A percentile compares a stretch with the other conserved stretches of the same genome.
Evolutionary conservation across 2,113 vertebrate species (phyloP).

Genomic region (Steatornis caripensis): DNA sequence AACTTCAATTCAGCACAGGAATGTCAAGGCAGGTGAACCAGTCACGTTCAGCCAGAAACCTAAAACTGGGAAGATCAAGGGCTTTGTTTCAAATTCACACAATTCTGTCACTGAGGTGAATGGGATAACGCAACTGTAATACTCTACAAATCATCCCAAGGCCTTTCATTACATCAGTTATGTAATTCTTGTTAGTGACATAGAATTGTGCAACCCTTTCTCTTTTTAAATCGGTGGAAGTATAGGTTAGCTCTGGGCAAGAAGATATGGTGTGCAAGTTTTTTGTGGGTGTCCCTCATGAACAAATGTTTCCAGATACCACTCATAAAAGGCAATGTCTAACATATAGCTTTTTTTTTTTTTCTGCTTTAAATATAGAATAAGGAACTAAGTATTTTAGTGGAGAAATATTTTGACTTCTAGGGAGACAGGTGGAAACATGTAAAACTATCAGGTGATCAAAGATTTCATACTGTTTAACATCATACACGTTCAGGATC

Average conservation of each 20-base stretch:
- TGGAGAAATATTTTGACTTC: background rate
- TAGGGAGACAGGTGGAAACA: background rate
- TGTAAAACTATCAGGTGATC: background rate
- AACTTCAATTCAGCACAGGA: background rate
- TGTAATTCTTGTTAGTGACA: background rate
- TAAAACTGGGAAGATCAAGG: background rate
- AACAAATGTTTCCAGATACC: background rate
- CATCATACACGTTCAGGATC: background rate
- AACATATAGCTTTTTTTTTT: rapidly evolving
- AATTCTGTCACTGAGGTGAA: background rate
- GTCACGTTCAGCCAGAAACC: background rate
- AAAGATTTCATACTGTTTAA: background rate
- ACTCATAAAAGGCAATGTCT: background rate
- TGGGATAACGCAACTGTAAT: background rate
- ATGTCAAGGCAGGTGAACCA: background rate
- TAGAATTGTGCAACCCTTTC: background rate
- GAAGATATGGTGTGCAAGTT: background rate
- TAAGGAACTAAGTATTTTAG: background rate
- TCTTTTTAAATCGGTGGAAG: background rate
- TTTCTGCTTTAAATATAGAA: background rate
- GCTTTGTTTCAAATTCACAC: background rate
- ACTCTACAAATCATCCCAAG: background rate
- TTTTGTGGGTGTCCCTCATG: background rate
- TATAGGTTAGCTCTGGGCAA: background rate
- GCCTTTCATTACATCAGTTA: background rate